Evolutionary conservation across 1,140 invertebrate genomes (phyloP), one percentile per base, ranked within the genome.

Genomic region (Ericerus pela): DNA sequence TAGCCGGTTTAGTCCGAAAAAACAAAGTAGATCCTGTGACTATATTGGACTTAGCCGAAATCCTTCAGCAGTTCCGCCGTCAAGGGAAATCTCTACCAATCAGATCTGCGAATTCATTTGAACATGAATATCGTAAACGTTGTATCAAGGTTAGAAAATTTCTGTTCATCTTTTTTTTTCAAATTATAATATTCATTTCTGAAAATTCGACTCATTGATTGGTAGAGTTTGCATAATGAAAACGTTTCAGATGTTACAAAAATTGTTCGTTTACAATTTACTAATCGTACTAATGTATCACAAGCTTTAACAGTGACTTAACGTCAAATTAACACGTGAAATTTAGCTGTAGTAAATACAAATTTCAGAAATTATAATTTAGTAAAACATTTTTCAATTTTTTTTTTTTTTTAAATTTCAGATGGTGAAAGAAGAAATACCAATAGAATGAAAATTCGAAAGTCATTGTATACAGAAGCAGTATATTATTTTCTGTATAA

Each of bases 21-120:
- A 76, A 85, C 65, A 78, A 78, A 61, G 72, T 95, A 68, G 91
- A 96, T 73, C 90, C 91, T 1, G 77, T 93, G 62, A 74, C 79
- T 54, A 85, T 94, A 62, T 82, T 95, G 76, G 83, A 86, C 69
- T 76, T 84, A 62, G 78, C 79, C 61, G 88, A 92, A 64, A 83
- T 90, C 61, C 78, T 88, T 63, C 87, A 89, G 67, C 85, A 88
- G 68, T 76, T 91, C 67, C 76, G 85, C 59, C 79, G 85, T 65
- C 77, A 85, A 65, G 85, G 83, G 65, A 81, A 82, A 67, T 75
- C 79, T 54, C 72, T 85, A 64, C 84, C 85, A 60, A 80, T 79
- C 61, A 73, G 79, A 56, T 74, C 77, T 3, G 75, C 77, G 10
- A 76, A 75, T 73, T 76, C 76, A 64, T 76, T 76, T 36, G 82